Evolutionary conservation across 2,113 vertebrate species (phyloP).

Genomic region (Pelecanoides urinatrix): DNA sequence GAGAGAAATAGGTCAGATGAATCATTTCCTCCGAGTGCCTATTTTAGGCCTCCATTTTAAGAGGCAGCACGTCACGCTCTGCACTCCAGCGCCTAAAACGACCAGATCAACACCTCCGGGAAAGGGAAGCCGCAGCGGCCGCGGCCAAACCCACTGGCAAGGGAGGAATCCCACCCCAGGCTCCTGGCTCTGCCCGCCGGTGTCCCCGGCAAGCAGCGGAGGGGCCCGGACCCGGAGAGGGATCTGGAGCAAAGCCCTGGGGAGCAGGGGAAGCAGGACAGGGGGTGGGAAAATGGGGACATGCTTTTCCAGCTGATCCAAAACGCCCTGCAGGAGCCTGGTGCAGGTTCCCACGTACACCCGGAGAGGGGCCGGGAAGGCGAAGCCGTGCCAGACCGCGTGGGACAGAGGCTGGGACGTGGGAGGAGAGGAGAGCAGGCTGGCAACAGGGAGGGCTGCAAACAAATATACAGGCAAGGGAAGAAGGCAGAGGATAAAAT

Average conservation of each 20-base stretch:
- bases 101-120: fast-evolving
- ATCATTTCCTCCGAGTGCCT: constrained; percentile 59
- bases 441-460: neutral
- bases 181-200: neutral
- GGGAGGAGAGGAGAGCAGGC: neutral
- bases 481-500: neutral
- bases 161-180: neutral
- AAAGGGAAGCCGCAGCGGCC: neutral
- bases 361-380: neutral
- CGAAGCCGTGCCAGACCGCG: fast-evolving
- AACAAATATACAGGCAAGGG: neutral
- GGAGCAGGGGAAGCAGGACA: neutral
- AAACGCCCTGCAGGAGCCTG: neutral
- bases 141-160: fast-evolving
- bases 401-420: neutral
- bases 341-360: fast-evolving
- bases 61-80: neutral
- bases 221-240: fast-evolving
- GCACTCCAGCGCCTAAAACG: neutral
- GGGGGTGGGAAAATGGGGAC: neutral
- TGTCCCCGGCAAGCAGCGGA: fast-evolving
- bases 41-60: constrained; percentile 65
- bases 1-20: constrained; percentile 68
- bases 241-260: neutral
- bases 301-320: neutral